Percentiles rank a stretch among this genome's conserved stretches.
These are phyloP conservation scores for Botrylloides violaceus DNA, from an alignment of 23 tunicate genomes.

Conservation along the genomic window DNA sequence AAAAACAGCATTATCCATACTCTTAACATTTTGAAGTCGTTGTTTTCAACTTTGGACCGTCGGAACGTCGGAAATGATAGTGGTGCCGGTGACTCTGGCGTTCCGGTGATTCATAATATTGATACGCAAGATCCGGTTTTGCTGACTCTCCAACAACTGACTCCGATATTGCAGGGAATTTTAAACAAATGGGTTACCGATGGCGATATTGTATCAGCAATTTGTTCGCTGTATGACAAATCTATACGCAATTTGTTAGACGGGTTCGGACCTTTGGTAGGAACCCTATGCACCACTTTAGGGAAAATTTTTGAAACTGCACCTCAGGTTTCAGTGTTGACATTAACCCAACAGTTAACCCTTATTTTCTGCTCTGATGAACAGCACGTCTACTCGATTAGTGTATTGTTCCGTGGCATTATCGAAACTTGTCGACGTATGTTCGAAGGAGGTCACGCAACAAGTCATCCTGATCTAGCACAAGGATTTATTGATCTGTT, in stretches of 20 bases:
- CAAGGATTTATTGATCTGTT: conserved; percentile 55
- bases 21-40: conserved; percentile 48
- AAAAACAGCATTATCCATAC: conserved; percentile 75
- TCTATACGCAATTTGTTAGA: conserved; percentile 62
- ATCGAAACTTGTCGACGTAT: conserved; percentile 17
- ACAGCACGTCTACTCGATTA: conserved; percentile 18
- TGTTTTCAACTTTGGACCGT: conserved; percentile 80
- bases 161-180: conserved; percentile 51
- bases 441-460: conserved; percentile 21
- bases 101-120: conserved; percentile 15
- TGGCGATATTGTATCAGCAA: conserved; percentile 23
- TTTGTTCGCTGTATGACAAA: conserved; percentile 75
- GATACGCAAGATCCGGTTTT: conserved; percentile 51
- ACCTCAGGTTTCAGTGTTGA: conserved; percentile 60
- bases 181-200: conserved; percentile 60
- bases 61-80: conserved; percentile 33
- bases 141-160: conserved; percentile 39
- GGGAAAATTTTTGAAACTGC: conserved; percentile 38
- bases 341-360: conserved; percentile 64
- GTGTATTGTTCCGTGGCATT: conserved; percentile 21
- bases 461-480: conserved; percentile 59
- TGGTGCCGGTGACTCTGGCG: background rate
- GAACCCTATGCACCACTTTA: conserved; percentile 57
- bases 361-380: conserved; percentile 47
- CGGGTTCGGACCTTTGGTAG: conserved; percentile 36